Evolutionary conservation across 2,888 invertebrate genomes (phyloP).

Genomic region (Poecilobothrus nobilitatus): DNA sequence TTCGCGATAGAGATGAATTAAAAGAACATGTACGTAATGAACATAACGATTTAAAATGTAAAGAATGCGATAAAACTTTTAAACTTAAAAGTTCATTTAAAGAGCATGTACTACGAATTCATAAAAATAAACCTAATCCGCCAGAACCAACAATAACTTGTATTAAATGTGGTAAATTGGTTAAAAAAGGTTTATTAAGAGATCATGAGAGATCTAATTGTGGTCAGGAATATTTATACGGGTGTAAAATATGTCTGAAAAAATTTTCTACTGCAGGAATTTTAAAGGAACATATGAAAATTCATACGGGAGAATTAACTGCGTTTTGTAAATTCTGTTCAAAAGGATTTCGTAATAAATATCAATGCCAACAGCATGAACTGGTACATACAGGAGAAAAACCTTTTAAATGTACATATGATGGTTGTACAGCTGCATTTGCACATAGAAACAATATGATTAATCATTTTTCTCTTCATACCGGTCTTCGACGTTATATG

Average conservation of each 20-base stretch:
- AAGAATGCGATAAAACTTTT: background rate
- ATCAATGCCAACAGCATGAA: constrained; percentile 39
- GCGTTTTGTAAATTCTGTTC: constrained; percentile 37
- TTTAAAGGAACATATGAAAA: constrained; percentile 43
- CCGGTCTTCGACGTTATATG: constrained; percentile 46
- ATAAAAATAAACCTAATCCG: background rate
- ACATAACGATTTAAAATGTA: background rate
- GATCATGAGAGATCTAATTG: constrained; percentile 46
- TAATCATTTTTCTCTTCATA: constrained; percentile 47
- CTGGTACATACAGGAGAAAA: constrained; percentile 46
- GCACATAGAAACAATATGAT: constrained; percentile 47
- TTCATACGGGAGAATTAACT: constrained; percentile 39
- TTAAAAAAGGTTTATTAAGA: constrained; percentile 40
- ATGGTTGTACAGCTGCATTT: constrained; percentile 41
- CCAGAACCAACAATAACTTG: constrained; percentile 24
- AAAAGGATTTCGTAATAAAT: constrained; percentile 38
- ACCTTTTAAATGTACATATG: constrained; percentile 44
- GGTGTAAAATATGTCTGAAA: constrained; percentile 42
- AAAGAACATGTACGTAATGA: background rate
- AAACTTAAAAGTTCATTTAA: constrained; percentile 4
- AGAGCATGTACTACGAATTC: background rate
- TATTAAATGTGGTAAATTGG: constrained; percentile 41
- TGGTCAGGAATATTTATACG: constrained; percentile 39
- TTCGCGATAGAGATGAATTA: background rate
- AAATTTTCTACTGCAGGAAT: constrained; percentile 43